phyloP scores from a whole-genome alignment of 2,888 invertebrate species.

The Phengaris arion region DNA sequence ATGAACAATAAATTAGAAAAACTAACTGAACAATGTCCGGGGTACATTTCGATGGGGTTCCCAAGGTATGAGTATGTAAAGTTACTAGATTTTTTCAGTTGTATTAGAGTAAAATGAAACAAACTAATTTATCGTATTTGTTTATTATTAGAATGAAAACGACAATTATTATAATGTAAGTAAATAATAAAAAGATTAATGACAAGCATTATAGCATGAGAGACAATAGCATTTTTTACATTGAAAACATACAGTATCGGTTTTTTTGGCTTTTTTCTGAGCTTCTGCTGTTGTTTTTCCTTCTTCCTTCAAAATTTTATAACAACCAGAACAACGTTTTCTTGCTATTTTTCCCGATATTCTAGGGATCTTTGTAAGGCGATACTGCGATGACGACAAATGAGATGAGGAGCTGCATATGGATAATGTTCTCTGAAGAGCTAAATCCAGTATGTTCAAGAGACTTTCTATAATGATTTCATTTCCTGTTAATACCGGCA shows the following conservation, averaged over 20 bases:
- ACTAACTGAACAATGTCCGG: not conserved
- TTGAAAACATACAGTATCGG: not conserved
- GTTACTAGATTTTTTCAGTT: too few relatives aligned
- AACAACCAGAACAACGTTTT: conserved; percentile 24
- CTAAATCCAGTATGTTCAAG: conserved; percentile 17
- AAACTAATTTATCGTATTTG: conserved; percentile 11
- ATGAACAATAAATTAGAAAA: not conserved
- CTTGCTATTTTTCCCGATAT: conserved; percentile 7
- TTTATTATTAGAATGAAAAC: conserved; percentile 15
- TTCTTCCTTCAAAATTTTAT: conserved; percentile 9
- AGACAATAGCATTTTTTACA: conserved; percentile 1
- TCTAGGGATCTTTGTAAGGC: conserved; percentile 12
- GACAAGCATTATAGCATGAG: conserved; percentile 21
- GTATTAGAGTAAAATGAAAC: conserved; percentile 1
- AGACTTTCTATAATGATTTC: conserved; percentile 8
- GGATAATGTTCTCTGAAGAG: conserved; percentile 16
- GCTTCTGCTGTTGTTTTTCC: too few relatives aligned
- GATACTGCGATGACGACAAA: conserved; percentile 14
- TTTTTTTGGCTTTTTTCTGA: too few relatives aligned
- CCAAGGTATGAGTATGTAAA: too few relatives aligned
- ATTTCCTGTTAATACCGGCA: conserved; percentile 14
- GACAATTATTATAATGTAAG: conserved; percentile 1
- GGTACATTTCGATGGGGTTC: not conserved
- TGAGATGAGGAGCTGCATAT: conserved; percentile 16
- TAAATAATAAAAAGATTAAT: conserved; percentile 5